Evolutionary conservation across 2,113 vertebrate genomes (phyloP), one percentile per base, ranked within the genome.

Genomic region (Notarius quadriscutis): DNA sequence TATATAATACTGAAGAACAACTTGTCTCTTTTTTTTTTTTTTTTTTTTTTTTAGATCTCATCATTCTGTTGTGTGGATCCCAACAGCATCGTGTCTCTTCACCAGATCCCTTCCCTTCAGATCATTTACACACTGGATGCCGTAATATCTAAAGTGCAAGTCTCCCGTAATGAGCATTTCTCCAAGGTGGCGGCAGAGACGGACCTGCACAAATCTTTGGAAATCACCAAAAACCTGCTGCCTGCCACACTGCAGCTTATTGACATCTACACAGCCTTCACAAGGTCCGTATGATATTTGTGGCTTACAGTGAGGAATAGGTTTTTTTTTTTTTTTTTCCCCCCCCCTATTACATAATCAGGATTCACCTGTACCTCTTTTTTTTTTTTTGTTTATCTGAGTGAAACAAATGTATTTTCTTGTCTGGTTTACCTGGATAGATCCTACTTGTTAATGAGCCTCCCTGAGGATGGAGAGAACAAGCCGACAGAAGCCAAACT

Each of bases 91-190:
- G 93, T 99, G 80, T 96, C 96, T 9, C 96, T 99, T 63, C 96
- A 97, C 12, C 97, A 98, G 93, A 93, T 99, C 84, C 98, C 98
- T 78, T 98, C 97, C 90, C 95, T 99, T 82, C 98, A 99, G 91
- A 96, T 97, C 83, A 97, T 99, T 91, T 99, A 99, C 80, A 98
- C 97, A 8, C 94, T 99, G 25, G 98, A 99, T 87, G 98, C 98
- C 0, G 97, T 98, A 55, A 96, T 99, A 89, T 99, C 98, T 20
- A 99, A 99, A 94, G 97, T 99, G 51, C 98, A 99, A 89, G 98
- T 99, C 91, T 98, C 98, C 83, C 92, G 99, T 57, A 98, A 99
- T 90, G 98, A 99, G 83, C 97, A 99, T 93, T 96, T 99, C 93
- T 97, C 97, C 77, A 99, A 98, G 91, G 94, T 98, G 90, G 97